Evolutionary conservation across 2,888 invertebrate species (phyloP).

Genomic region (Cremastobaeus sp.): DNA sequence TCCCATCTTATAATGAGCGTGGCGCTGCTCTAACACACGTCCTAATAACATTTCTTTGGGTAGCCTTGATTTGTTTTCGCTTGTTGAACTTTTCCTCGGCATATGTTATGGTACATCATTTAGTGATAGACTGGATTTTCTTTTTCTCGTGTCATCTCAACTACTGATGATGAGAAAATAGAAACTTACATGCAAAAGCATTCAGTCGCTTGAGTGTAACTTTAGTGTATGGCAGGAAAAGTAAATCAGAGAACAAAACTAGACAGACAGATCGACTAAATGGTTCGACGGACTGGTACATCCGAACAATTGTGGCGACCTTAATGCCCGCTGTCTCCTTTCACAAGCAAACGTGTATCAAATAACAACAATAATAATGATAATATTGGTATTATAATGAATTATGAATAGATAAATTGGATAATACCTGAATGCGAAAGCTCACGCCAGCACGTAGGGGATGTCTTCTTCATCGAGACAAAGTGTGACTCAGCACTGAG

Average conservation of each 20-base stretch:
- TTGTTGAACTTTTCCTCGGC: constrained; percentile 36
- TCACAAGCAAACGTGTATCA: constrained; percentile 68
- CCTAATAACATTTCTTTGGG: constrained; percentile 72
- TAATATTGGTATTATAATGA: constrained; percentile 77
- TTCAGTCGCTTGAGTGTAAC: constrained; percentile 18
- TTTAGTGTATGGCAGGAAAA: constrained; percentile 39
- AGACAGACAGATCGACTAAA: constrained; percentile 26
- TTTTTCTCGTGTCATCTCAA: constrained; percentile 45
- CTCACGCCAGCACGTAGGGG: constrained; percentile 78
- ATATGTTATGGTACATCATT: no score
- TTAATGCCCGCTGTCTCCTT: constrained; percentile 22
- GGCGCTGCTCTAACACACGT: constrained; percentile 73
- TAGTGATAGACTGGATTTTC: constrained; percentile 1
- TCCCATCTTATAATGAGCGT: constrained; percentile 45
- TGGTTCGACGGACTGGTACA: constrained; percentile 16
- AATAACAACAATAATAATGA: constrained; percentile 73
- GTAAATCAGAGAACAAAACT: constrained; percentile 44
- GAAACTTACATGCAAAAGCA: constrained; percentile 51
- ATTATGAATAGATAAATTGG: constrained; percentile 81
- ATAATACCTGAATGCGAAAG: constrained; percentile 81
- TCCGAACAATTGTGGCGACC: constrained; percentile 8
- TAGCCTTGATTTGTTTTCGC: constrained; percentile 61
- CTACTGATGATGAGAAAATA: constrained; percentile 52
- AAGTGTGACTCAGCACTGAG: constrained; percentile 77
- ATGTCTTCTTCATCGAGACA: constrained; percentile 78